Percentiles rank a stretch among this genome's conserved stretches.
These are phyloP conservation scores for Eubasilissa splendida DNA, from an alignment of 2,888 invertebrate species.

Conservation along the genomic window DNA sequence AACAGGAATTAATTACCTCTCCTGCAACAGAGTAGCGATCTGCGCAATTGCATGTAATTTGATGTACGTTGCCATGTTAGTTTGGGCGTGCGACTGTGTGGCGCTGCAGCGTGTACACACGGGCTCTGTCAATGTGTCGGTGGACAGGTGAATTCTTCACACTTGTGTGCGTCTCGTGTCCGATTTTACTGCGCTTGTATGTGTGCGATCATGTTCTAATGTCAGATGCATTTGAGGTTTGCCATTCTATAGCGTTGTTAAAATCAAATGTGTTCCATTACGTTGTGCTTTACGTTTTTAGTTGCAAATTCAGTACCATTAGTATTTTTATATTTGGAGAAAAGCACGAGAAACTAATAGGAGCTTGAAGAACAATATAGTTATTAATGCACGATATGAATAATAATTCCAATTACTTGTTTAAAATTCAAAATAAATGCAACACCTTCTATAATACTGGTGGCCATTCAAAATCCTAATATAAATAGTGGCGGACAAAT, in stretches of 20 bases:
- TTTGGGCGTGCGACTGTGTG: constrained; percentile 28
- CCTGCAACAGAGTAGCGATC: constrained; percentile 35
- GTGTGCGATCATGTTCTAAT: constrained; percentile 40
- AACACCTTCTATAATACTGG: no score
- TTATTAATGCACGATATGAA: no score
- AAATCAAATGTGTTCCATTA: background rate
- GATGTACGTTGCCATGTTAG: constrained; percentile 49
- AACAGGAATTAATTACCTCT: background rate
- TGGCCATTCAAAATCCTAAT: no score
- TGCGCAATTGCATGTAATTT: constrained; percentile 49
- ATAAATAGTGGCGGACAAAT: no score
- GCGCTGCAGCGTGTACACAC: constrained; percentile 30
- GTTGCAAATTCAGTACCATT: no score
- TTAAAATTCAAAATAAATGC: no score
- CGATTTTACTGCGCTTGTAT: constrained; percentile 24
- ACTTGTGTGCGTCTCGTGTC: constrained; percentile 4
- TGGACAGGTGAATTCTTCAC: constrained; percentile 45
- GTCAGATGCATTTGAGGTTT: constrained; percentile 48
- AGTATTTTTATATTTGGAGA: no score
- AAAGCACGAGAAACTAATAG: no score
- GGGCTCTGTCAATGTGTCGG: constrained; percentile 6
- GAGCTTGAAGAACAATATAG: no score
- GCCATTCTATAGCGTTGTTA: constrained; percentile 18
- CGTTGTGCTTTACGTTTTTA: no score
- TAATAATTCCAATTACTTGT: no score